Conservation (phyloP, 2,888 invertebrate species). For the Parasteatoda lunata region DNA sequence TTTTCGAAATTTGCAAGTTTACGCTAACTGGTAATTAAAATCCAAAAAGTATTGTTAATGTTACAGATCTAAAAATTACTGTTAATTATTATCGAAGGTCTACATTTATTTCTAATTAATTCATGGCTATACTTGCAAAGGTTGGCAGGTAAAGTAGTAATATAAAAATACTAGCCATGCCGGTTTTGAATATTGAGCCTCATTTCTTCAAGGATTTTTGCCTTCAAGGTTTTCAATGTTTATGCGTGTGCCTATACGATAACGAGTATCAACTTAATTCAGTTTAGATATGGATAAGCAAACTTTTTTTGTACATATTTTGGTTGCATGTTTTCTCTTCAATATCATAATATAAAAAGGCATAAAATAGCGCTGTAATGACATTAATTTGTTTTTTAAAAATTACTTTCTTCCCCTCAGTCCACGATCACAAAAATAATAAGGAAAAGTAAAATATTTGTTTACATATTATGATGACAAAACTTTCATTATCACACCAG, state of each 20-base stretch:
- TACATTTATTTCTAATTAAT: constrained; percentile 32
- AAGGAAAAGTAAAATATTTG: too few species aligned
- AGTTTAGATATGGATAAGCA: too few species aligned
- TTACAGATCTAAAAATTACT: not conserved
- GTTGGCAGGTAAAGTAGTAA: constrained; percentile 24
- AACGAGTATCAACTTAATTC: not conserved
- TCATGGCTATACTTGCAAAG: constrained; percentile 23
- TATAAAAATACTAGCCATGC: constrained; percentile 38
- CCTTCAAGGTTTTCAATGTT: constrained; percentile 24
- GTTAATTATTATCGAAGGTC: constrained; percentile 30
- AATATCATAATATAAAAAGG: too few species aligned
- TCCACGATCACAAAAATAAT: too few species aligned
- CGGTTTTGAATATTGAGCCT: constrained; percentile 46
- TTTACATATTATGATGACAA: too few species aligned
- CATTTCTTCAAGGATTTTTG: constrained; percentile 35
- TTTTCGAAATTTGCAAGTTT: not conserved
- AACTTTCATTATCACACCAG: too few species aligned
- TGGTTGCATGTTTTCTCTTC: too few species aligned
- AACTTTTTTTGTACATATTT: too few species aligned
- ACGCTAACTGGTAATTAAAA: not conserved
- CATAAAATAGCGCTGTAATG: too few species aligned
- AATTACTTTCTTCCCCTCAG: too few species aligned
- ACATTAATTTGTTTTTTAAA: too few species aligned
- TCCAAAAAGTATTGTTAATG: not conserved
- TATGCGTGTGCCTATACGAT: not conserved